Percentiles rank a stretch among this genome's conserved stretches.
Conservation (phyloP, 2,797 vertebrate genomes). For the Dendrocincla fuliginosa region DNA sequence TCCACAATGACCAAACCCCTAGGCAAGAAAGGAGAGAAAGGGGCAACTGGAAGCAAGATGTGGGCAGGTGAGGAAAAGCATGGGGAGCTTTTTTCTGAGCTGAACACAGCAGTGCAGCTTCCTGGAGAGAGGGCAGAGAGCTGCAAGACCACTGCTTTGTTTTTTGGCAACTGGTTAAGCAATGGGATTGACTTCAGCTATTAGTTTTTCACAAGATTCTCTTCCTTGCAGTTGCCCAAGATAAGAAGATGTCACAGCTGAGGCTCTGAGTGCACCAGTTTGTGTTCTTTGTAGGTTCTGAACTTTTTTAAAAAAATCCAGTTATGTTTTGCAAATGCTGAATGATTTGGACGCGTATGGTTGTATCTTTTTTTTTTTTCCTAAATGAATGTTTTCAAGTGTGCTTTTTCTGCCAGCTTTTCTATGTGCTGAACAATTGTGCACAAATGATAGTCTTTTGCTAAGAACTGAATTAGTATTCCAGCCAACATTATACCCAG, state of each 20-base stretch:
- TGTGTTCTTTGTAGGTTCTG: neutral
- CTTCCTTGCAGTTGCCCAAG: accelerated
- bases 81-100: neutral
- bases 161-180: neutral
- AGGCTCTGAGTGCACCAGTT: neutral
- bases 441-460: neutral
- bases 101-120: neutral
- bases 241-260: neutral
- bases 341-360: neutral
- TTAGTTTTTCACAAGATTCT: neutral
- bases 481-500: neutral
- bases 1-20: neutral
- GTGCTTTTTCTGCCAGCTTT: conserved; percentile 37
- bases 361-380: neutral
- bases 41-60: accelerated
- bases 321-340: neutral
- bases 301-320: neutral
- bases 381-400: neutral
- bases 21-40: neutral
- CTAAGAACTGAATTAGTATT: neutral
- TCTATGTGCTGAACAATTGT: neutral
- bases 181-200: neutral
- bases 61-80: neutral
- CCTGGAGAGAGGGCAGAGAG: neutral
- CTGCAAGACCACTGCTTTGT: neutral